Evolutionary conservation across 2,113 vertebrate genomes (phyloP).

Genomic region (Malurus elegans): DNA sequence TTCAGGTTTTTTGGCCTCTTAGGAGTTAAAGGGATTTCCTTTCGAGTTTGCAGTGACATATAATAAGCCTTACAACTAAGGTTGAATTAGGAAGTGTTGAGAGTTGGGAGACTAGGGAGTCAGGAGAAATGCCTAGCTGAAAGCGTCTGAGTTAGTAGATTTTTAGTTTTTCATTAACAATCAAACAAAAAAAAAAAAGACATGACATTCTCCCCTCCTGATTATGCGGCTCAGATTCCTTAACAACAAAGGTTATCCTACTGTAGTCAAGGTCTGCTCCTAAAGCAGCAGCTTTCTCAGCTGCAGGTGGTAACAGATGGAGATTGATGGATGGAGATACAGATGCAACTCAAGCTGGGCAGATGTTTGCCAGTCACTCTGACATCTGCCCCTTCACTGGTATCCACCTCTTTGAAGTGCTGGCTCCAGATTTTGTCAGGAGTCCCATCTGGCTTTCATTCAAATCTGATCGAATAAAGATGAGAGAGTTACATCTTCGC

Average conservation of each 20-base stretch:
- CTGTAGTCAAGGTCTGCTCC: background rate
- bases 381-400: background rate
- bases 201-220: background rate
- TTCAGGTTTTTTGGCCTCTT: background rate
- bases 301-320: background rate
- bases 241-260: background rate
- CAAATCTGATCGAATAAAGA: background rate
- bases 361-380: background rate
- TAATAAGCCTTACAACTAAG: background rate
- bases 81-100: background rate
- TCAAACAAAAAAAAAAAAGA: background rate
- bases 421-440: background rate
- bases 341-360: background rate
- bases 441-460: background rate
- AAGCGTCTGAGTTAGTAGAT: background rate
- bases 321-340: background rate
- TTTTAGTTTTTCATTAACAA: background rate
- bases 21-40: background rate
- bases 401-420: background rate
- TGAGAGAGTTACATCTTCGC: background rate
- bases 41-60: background rate
- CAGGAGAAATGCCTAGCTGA: background rate
- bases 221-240: background rate
- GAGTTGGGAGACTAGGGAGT: background rate
- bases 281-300: background rate